phyloP scores from a whole-genome alignment of 2,113 vertebrate genomes.

The Aegotheles bennettii region DNA sequence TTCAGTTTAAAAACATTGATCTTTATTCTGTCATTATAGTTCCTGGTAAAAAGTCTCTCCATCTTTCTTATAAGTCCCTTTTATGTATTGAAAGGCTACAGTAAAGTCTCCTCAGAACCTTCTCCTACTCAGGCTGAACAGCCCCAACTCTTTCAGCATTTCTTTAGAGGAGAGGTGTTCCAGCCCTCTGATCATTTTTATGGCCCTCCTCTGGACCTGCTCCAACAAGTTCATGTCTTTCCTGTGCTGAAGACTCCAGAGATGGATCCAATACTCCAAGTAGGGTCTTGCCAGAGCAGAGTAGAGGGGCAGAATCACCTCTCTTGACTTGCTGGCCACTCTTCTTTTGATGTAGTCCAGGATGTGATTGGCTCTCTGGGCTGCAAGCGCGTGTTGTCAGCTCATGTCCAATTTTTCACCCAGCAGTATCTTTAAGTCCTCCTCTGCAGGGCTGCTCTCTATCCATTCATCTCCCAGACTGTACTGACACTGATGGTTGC shows the following conservation, averaged over 20 bases:
- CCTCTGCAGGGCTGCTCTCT: not conserved
- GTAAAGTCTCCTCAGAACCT: not conserved
- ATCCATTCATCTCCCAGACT: not conserved
- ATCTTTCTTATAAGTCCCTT: not conserved
- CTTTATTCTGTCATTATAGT: not conserved
- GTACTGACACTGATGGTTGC: not conserved
- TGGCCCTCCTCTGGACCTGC: not conserved
- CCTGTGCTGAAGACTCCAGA: not conserved
- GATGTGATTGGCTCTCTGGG: not conserved
- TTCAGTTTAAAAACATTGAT: not conserved
- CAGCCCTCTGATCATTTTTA: not conserved
- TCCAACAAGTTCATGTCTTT: not conserved
- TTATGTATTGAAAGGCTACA: not conserved
- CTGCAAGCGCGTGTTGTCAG: not conserved
- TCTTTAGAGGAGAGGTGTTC: not conserved
- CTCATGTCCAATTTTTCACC: not conserved
- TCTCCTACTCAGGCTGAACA: not conserved
- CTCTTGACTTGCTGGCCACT: not conserved
- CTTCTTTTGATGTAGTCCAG: not conserved
- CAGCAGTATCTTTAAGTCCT: not conserved
- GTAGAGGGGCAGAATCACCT: not conserved
- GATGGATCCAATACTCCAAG: too few species aligned
- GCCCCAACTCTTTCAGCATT: not conserved
- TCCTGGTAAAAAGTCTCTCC: not conserved
- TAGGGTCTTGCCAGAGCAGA: too few species aligned